Percentiles rank a stretch among this genome's conserved stretches.
Evolutionary conservation across 1,140 invertebrate species (phyloP).

Genomic region (Maniola jurtina): DNA sequence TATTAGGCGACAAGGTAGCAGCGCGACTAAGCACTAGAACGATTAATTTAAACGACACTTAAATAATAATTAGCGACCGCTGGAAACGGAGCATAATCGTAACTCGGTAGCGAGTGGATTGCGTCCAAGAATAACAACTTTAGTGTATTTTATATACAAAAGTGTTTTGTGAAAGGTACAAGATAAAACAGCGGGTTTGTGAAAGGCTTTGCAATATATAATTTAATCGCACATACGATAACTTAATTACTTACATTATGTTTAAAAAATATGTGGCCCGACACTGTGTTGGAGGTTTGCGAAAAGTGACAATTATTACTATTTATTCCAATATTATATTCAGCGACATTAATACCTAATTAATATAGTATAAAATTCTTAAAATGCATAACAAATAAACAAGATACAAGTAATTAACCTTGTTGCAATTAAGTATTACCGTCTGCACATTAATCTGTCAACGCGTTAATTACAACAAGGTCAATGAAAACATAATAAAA

Average conservation of each 20-base stretch:
- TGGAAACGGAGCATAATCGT: slow-evolving; percentile 46
- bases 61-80: slow-evolving; percentile 67
- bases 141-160: slow-evolving; percentile 30
- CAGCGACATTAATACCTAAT: background rate
- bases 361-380: slow-evolving; percentile 2
- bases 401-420: background rate
- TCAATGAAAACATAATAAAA: slow-evolving; percentile 41
- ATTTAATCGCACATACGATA: slow-evolving; percentile 35
- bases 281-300: slow-evolving; percentile 10
- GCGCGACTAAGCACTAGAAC: slow-evolving; percentile 33
- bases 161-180: slow-evolving; percentile 41
- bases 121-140: slow-evolving; percentile 51
- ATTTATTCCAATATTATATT: background rate
- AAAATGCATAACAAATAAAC: background rate
- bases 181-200: slow-evolving; percentile 34
- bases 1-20: slow-evolving; percentile 21
- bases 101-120: slow-evolving; percentile 42
- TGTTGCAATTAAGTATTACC: background rate
- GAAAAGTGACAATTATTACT: slow-evolving; percentile 8
- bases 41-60: slow-evolving; percentile 63
- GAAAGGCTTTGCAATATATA: slow-evolving; percentile 37
- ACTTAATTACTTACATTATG: slow-evolving; percentile 35
- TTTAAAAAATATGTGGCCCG: slow-evolving; percentile 18
- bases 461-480: background rate
- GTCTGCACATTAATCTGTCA: background rate